A percentile compares a stretch with the other conserved stretches of the same genome.
Conservation (phyloP, 2,888 invertebrate genomes). For the Nineta flava region DNA sequence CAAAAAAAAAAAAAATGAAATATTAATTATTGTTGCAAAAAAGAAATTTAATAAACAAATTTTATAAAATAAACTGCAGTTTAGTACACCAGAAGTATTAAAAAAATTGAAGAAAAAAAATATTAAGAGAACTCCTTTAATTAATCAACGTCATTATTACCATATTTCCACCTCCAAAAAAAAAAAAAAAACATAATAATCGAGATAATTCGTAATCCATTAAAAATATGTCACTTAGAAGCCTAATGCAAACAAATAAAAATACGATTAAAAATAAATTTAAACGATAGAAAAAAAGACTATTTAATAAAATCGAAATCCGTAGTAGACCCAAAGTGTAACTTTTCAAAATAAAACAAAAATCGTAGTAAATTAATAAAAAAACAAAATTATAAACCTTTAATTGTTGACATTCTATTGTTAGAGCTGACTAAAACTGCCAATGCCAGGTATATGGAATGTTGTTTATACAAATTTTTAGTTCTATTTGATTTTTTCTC, state of each 20-base stretch:
- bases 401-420: constrained; percentile 12
- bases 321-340: constrained; percentile 3
- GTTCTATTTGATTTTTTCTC: background rate
- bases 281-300: background rate
- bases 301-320: background rate
- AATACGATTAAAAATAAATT: background rate
- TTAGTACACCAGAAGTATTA: no score
- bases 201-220: background rate
- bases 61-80: no score
- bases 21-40: background rate
- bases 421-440: constrained; percentile 13
- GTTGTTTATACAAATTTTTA: background rate
- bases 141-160: background rate
- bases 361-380: background rate
- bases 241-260: background rate
- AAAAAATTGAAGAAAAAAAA: no score
- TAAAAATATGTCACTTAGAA: background rate
- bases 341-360: background rate
- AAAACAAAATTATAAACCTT: constrained; percentile 5
- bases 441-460: constrained; percentile 8
- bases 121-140: no score
- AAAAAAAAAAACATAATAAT: no score
- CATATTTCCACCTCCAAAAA: no score
- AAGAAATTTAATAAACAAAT: no score
- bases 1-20: background rate